Evolutionary conservation across 2,888 invertebrate species (phyloP).

Genomic region (Chloromyia formosa): DNA sequence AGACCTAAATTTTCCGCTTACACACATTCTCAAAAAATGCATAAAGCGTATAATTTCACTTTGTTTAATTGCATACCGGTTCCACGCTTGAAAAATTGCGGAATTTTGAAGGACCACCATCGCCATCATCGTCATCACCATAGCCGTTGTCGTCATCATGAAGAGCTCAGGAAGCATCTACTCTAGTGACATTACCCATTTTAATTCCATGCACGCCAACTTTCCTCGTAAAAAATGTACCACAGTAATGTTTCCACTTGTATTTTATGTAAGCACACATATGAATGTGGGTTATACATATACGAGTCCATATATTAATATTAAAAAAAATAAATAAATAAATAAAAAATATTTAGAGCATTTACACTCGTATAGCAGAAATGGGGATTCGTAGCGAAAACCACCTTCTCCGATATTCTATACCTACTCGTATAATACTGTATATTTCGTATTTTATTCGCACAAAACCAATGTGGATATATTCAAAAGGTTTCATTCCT

Average conservation of each 20-base stretch:
- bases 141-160: not conserved
- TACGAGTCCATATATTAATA: too few species aligned
- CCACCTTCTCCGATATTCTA: not conserved
- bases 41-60: constrained; percentile 33
- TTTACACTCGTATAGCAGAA: constrained; percentile 29
- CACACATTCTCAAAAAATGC: not conserved
- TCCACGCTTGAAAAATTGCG: constrained; percentile 38
- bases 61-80: constrained; percentile 41
- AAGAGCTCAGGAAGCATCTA: constrained; percentile 3
- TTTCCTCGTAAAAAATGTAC: constrained; percentile 10
- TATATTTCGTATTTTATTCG: constrained; percentile 24
- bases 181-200: constrained; percentile 40
- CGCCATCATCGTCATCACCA: not conserved
- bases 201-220: constrained; percentile 37
- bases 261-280: not conserved
- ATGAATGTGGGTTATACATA: constrained; percentile 16
- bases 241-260: constrained; percentile 18
- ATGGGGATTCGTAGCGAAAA: not conserved
- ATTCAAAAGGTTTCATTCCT: constrained; percentile 40
- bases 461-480: constrained; percentile 18
- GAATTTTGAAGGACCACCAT: constrained; percentile 28
- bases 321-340: not conserved
- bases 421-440: not conserved
- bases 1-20: constrained; percentile 34
- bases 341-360: constrained; percentile 36